These are phyloP conservation scores for Yoshiicerus persimilis DNA, from an alignment of 1,140 invertebrate species.

Conservation along the genomic window DNA sequence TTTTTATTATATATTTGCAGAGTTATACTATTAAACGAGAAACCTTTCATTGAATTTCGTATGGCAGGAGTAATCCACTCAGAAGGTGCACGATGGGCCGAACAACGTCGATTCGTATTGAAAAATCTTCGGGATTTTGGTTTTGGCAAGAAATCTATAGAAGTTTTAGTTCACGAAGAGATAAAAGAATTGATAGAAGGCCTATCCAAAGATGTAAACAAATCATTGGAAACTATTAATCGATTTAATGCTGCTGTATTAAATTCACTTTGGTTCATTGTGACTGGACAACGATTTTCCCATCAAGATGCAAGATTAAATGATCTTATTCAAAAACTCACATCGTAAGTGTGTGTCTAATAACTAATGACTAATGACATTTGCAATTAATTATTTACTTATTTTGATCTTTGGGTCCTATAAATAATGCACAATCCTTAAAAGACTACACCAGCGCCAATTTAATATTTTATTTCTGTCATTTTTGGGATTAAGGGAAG, in stretches of 20 bases:
- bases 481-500: too few relatives aligned
- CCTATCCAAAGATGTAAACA: background rate
- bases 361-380: background rate
- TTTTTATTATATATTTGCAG: too few relatives aligned
- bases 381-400: background rate
- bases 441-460: background rate
- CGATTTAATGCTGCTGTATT: conserved; percentile 24
- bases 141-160: conserved; percentile 17
- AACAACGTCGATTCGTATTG: background rate
- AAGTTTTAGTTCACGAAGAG: background rate
- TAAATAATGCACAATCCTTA: background rate
- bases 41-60: background rate
- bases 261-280: conserved; percentile 8
- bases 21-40: too few relatives aligned
- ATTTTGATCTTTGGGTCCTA: background rate
- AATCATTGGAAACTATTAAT: background rate
- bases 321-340: background rate
- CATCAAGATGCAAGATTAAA: background rate
- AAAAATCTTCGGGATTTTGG: conserved; percentile 7
- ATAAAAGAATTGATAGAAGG: background rate
- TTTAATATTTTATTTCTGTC: too few relatives aligned
- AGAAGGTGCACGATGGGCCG: background rate
- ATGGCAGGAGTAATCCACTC: background rate
- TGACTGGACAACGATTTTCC: background rate
- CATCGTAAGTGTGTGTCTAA: background rate